A percentile compares a stretch with the other conserved stretches of the same genome.
phyloP scores from a whole-genome alignment of 2,113 vertebrate species.

The Cacatua alba region DNA sequence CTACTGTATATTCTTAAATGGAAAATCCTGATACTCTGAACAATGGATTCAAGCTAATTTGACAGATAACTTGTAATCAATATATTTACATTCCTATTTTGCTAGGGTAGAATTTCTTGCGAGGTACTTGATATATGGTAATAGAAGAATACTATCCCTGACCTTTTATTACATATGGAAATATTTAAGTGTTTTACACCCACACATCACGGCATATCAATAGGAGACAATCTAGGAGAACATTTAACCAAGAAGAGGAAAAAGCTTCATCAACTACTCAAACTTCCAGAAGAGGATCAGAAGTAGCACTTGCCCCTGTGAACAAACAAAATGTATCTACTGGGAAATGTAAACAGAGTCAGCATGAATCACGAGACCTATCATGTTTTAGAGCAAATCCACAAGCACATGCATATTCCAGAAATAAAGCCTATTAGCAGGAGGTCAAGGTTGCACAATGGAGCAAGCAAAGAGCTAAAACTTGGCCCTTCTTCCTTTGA shows the following conservation, averaged over 20 bases:
- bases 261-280: no score
- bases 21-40: not conserved
- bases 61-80: no score
- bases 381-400: constrained; percentile 37
- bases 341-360: constrained; percentile 44
- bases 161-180: no score
- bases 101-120: no score
- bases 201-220: no score
- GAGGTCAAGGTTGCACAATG: constrained; percentile 33
- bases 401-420: constrained; percentile 30
- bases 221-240: no score
- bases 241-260: no score
- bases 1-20: not conserved
- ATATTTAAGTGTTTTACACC: no score
- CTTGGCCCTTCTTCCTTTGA: not conserved
- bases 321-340: constrained; percentile 52
- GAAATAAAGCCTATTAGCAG: constrained; percentile 55
- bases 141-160: no score
- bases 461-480: constrained; percentile 26
- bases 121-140: no score
- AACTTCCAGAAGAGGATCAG: constrained; percentile 3
- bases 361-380: constrained; percentile 44
- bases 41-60: not conserved
- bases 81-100: no score
- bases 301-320: constrained; percentile 41